Conservation (phyloP, 2,888 invertebrate genomes). For the Malthinus seriepunctatus region DNA sequence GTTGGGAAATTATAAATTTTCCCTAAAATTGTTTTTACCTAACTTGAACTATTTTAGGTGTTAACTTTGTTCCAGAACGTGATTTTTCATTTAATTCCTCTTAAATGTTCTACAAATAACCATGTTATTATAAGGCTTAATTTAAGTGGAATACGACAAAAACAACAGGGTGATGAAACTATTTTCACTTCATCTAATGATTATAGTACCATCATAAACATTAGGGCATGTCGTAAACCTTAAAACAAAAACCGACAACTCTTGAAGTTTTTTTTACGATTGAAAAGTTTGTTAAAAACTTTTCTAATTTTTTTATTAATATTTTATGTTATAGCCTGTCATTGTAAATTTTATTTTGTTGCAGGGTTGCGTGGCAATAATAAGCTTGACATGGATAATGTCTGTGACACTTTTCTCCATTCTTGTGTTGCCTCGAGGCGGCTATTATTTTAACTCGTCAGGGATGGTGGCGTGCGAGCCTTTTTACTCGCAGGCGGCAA, state of each 20-base stretch:
- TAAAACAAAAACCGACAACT: background rate
- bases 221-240: background rate
- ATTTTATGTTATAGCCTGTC: slow-evolving; percentile 3
- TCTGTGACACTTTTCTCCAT: slow-evolving; percentile 82
- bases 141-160: no score
- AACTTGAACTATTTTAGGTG: no score
- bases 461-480: slow-evolving; percentile 88
- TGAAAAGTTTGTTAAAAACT: background rate
- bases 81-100: no score
- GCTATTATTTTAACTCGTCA: slow-evolving; percentile 85
- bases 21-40: no score
- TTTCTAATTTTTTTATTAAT: background rate
- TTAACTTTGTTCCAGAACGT: no score
- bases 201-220: no score
- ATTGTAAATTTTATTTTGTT: slow-evolving; percentile 42
- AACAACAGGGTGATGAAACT: no score
- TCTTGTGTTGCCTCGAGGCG: slow-evolving; percentile 81
- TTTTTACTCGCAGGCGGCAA: slow-evolving; percentile 74
- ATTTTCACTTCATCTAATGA: no score
- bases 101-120: no score
- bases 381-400: slow-evolving; percentile 84
- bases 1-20: no score
- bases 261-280: background rate
- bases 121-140: no score
- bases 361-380: slow-evolving; percentile 83